Evolutionary conservation across 2,888 invertebrate genomes (phyloP).

Genomic region (Nephrotoma appendiculata): DNA sequence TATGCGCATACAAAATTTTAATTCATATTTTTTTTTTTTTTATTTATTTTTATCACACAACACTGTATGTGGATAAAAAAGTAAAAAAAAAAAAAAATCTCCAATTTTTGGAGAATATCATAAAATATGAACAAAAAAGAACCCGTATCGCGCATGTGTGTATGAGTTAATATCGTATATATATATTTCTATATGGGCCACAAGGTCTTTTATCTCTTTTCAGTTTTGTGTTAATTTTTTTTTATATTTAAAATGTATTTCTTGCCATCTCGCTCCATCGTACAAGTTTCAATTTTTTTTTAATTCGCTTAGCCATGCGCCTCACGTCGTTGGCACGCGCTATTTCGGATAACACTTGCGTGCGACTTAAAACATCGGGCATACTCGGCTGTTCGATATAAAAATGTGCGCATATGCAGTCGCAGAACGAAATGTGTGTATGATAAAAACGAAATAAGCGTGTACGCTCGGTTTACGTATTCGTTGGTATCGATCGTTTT

Average conservation of each 20-base stretch:
- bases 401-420: not conserved
- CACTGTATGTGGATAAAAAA: not conserved
- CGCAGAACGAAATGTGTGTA: not conserved
- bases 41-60: not conserved
- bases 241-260: not conserved
- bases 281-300: not conserved
- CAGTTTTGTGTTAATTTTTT: not conserved
- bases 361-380: constrained; percentile 9
- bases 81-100: not conserved
- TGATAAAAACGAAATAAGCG: not conserved
- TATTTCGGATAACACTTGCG: constrained; percentile 11
- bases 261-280: not conserved
- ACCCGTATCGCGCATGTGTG: not conserved
- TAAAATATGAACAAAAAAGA: not conserved
- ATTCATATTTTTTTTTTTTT: not conserved
- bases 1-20: constrained; percentile 1
- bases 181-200: not conserved
- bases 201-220: constrained; percentile 1
- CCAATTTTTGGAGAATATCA: not conserved
- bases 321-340: constrained; percentile 15
- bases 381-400: not conserved
- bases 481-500: not conserved
- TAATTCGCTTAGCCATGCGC: constrained; percentile 11
- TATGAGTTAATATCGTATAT: not conserved
- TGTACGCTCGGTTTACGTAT: not conserved